Conservation (phyloP, 2,113 vertebrate species). For the Eurypyga helias region DNA sequence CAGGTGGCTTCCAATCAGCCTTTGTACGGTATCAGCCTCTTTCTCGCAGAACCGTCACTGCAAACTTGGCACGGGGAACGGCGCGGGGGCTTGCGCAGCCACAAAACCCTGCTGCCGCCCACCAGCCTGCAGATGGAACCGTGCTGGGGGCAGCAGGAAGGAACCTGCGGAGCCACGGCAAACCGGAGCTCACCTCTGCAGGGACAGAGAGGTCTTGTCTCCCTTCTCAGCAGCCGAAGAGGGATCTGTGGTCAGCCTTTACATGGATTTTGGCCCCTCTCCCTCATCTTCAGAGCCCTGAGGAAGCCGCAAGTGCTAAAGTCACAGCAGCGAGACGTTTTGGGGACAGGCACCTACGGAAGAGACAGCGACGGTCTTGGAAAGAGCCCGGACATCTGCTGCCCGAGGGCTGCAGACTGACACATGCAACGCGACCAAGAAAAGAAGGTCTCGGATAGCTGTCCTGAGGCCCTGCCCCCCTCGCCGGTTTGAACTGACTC, state of each 20-base stretch:
- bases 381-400: not conserved
- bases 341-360: not conserved
- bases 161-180: accelerated
- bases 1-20: not conserved
- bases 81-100: not conserved
- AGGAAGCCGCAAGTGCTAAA: not conserved
- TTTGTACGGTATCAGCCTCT: not conserved
- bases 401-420: not conserved
- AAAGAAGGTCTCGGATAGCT: not conserved
- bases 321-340: not conserved
- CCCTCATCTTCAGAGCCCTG: not conserved
- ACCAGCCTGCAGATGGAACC: not conserved
- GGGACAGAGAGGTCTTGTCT: not conserved
- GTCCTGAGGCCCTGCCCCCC: not conserved
- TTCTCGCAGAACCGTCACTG: not conserved
- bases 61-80: accelerated
- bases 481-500: not conserved
- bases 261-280: not conserved
- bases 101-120: not conserved
- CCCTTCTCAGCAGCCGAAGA: not conserved
- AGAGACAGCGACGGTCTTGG: not conserved
- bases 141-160: not conserved
- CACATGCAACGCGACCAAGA: not conserved
- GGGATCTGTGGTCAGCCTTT: not conserved
- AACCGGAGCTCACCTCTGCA: not conserved